phyloP scores from a whole-genome alignment of 2,113 vertebrate species.

The Ptyas mucosa region DNA sequence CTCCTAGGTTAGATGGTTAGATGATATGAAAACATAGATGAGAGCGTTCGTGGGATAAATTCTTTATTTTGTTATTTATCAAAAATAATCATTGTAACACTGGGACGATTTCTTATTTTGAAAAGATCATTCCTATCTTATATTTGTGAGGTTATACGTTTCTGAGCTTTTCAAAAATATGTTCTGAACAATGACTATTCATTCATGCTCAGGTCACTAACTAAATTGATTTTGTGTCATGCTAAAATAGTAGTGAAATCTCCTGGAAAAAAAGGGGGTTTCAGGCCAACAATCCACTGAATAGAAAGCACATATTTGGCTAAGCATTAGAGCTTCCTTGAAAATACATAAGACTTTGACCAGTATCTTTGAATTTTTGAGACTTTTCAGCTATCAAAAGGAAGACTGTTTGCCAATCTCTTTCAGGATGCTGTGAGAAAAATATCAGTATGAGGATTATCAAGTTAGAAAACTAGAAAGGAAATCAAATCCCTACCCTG shows the following conservation, averaged over 20 bases:
- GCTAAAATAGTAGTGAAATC: background rate
- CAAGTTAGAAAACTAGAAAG: background rate
- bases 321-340: constrained; percentile 24
- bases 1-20: too few species aligned
- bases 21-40: too few species aligned
- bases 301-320: constrained; percentile 19
- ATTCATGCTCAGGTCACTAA: background rate
- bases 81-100: background rate
- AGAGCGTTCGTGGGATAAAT: background rate
- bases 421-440: background rate
- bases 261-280: background rate
- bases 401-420: background rate
- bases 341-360: background rate
- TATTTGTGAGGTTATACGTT: background rate
- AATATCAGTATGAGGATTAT: background rate
- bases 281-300: constrained; percentile 15
- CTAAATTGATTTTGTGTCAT: constrained; percentile 19
- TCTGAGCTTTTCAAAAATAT: background rate
- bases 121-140: background rate
- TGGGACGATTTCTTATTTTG: background rate
- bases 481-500: background rate
- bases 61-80: background rate
- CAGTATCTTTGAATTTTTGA: background rate
- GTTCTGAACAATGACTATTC: background rate
- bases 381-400: background rate